These are phyloP conservation scores for Phataginus tricuspis DNA, from an alignment of 2,797 vertebrate genomes.

Conservation along the genomic window DNA sequence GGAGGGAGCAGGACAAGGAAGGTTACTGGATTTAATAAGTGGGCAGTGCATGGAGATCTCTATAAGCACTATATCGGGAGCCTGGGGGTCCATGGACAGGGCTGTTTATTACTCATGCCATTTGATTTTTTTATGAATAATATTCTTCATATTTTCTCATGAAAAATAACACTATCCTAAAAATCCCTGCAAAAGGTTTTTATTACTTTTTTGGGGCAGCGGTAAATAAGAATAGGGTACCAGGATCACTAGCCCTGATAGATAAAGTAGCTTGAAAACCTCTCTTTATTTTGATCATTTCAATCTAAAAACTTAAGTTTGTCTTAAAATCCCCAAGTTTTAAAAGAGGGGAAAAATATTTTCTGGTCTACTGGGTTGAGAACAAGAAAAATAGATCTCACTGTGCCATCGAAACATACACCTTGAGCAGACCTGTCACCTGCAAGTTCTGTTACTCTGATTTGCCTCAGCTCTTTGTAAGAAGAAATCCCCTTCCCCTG, in stretches of 20 bases:
- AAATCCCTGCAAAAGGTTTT: not conserved
- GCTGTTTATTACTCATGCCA: not conserved
- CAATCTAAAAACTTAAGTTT: conserved; percentile 33
- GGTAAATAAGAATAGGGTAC: not conserved
- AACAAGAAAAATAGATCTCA: not conserved
- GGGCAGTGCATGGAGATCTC: not conserved
- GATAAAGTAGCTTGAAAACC: conserved; percentile 12
- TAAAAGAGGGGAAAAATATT: not conserved
- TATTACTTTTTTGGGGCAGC: not conserved
- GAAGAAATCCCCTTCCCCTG: not conserved
- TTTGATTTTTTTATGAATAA: conserved; percentile 10
- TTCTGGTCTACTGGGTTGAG: not conserved
- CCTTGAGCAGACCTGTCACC: not conserved
- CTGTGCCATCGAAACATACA: not conserved
- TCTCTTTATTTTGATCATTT: not conserved
- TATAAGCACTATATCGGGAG: conserved; percentile 15
- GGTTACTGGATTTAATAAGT: not conserved
- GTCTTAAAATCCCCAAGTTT: not conserved
- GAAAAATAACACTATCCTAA: conserved; percentile 33
- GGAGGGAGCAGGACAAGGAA: not conserved
- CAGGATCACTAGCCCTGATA: not conserved
- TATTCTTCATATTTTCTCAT: conserved; percentile 12
- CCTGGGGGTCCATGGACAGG: not conserved
- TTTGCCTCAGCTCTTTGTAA: not conserved
- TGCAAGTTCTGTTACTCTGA: not conserved